These are phyloP conservation scores for Catagonus wagneri DNA, from an alignment of 2,113 vertebrate genomes.

Conservation along the genomic window DNA sequence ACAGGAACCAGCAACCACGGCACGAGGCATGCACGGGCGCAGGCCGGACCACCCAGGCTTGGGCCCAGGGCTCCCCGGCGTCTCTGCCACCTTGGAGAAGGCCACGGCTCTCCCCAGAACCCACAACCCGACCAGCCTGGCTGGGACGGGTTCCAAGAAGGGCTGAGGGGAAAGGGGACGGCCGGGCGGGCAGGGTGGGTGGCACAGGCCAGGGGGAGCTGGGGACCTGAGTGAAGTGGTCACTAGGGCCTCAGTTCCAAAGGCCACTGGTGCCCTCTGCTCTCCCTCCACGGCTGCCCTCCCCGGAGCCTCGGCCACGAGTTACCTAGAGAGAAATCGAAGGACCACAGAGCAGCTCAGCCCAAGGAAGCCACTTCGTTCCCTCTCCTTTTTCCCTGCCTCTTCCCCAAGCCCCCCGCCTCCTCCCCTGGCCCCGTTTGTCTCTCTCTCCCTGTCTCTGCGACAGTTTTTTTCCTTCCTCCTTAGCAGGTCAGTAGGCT, in stretches of 20 bases:
- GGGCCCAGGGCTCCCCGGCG: slow-evolving; percentile 20
- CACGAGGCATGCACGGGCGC: slow-evolving; percentile 74
- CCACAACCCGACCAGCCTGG: background rate
- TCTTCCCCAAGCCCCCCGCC: background rate
- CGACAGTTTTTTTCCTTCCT: slow-evolving; percentile 69
- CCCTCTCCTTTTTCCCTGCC: background rate
- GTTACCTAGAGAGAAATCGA: background rate
- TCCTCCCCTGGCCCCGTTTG: slow-evolving; percentile 60
- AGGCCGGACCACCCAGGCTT: slow-evolving; percentile 40
- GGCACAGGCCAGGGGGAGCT: background rate
- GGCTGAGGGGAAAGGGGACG: background rate
- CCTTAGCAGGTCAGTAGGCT: slow-evolving; percentile 76
- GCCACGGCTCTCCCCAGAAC: background rate
- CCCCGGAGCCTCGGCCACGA: background rate
- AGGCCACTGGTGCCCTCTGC: background rate
- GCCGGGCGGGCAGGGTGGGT: background rate
- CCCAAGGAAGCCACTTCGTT: background rate
- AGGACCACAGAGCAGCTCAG: slow-evolving; percentile 49
- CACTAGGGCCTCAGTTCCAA: slow-evolving; percentile 2
- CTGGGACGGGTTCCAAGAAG: background rate
- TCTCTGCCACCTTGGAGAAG: background rate
- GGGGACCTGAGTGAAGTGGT: background rate
- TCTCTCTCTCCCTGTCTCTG: slow-evolving; percentile 43
- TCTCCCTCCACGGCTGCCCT: background rate
- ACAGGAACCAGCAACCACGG: slow-evolving; percentile 73